Percentiles rank a stretch among this genome's conserved stretches.
These are phyloP conservation scores for Nezara viridula DNA, from an alignment of 2,888 invertebrate genomes.

Conservation along the genomic window DNA sequence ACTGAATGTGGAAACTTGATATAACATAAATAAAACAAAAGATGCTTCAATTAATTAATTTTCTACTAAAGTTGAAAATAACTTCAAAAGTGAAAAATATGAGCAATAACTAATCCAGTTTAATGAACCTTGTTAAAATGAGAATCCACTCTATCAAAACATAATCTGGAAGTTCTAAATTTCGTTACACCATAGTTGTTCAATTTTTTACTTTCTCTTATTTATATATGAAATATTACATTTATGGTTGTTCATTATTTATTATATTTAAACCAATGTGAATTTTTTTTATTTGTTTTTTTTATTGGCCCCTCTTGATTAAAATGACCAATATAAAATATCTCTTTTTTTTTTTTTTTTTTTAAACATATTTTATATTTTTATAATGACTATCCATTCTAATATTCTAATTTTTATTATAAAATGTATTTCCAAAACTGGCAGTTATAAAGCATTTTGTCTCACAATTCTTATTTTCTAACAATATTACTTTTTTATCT, in stretches of 20 bases:
- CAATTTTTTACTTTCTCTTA: neutral
- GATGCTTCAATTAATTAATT: neutral
- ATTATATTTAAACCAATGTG: neutral
- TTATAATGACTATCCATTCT: neutral
- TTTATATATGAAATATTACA: no score
- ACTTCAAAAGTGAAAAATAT: no score
- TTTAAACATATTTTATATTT: neutral
- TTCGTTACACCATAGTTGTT: neutral
- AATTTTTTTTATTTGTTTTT: neutral
- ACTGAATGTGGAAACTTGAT: neutral
- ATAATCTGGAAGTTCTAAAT: neutral
- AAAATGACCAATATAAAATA: neutral
- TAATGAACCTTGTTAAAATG: neutral
- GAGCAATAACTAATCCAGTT: no score
- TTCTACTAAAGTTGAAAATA: no score
- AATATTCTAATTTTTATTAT: conserved; percentile 17
- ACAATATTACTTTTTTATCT: neutral
- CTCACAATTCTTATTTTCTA: conserved; percentile 26
- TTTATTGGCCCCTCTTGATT: conserved; percentile 3
- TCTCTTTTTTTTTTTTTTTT: neutral
- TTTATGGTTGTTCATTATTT: no score
- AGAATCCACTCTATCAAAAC: neutral
- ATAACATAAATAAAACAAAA: neutral
- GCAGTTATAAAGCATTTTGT: conserved; percentile 48
- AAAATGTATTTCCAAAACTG: conserved; percentile 24